These are phyloP conservation scores for Gordius sp. DNA, from an alignment of 2,888 invertebrate species.

Conservation along the genomic window DNA sequence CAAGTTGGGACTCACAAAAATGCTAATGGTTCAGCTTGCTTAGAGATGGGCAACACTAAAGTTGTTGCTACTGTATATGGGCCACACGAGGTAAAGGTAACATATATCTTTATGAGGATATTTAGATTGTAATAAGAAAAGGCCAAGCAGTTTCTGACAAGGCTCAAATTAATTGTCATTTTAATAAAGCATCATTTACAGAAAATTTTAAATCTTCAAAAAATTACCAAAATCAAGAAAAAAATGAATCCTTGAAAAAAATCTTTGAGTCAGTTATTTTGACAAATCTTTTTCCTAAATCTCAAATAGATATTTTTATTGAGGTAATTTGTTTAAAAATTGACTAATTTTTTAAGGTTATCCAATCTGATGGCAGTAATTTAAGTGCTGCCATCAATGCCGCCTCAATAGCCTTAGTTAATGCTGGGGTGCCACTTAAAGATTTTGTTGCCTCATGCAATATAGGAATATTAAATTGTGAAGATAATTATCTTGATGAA, in stretches of 20 bases:
- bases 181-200: background rate
- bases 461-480: too few relatives aligned
- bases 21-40: background rate
- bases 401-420: background rate
- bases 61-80: background rate
- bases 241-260: background rate
- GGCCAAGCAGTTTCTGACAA: background rate
- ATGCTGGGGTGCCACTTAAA: background rate
- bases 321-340: background rate
- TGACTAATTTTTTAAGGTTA: background rate
- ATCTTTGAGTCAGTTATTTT: slow-evolving; percentile 2
- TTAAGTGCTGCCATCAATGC: background rate
- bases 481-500: too few relatives aligned
- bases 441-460: background rate
- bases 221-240: background rate
- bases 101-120: background rate
- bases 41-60: slow-evolving; percentile 13
- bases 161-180: background rate
- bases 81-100: background rate
- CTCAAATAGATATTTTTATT: slow-evolving; percentile 14
- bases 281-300: background rate
- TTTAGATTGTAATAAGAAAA: background rate
- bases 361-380: background rate
- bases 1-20: background rate
- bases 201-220: background rate